phyloP scores from a whole-genome alignment of 2,797 vertebrate species.

The Coregonus ussuriensis region DNA sequence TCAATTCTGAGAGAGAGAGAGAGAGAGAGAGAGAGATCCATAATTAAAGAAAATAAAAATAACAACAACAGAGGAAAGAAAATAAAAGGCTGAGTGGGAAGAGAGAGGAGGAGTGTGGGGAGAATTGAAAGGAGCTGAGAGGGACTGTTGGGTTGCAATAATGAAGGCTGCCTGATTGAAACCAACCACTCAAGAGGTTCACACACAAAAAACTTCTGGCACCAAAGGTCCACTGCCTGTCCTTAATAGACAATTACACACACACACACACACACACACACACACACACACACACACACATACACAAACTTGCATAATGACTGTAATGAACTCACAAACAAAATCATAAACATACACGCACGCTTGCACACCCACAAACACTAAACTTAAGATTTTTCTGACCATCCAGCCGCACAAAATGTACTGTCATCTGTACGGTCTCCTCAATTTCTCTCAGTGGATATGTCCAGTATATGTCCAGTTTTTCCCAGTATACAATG shows the following conservation, averaged over 20 bases:
- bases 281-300: background rate
- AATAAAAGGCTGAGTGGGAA: background rate
- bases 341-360: background rate
- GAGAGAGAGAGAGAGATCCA: background rate
- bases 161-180: constrained; percentile 38
- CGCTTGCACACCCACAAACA: background rate
- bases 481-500: no score
- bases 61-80: constrained; percentile 21
- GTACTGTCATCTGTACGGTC: no score
- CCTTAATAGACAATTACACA: background rate
- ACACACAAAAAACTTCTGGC: constrained; percentile 16
- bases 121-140: background rate
- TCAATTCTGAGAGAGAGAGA: constrained; percentile 17
- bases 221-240: background rate
- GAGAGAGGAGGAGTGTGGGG: background rate
- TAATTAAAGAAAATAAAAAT: constrained; percentile 18
- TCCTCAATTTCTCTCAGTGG: background rate
- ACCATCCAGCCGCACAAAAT: background rate
- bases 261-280: background rate
- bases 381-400: background rate
- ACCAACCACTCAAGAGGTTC: constrained; percentile 20
- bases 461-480: no score
- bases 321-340: background rate
- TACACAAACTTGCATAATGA: background rate
- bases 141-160: constrained; percentile 18